Conservation (phyloP, 2,888 invertebrate genomes). For the Ochropleura leucogaster region DNA sequence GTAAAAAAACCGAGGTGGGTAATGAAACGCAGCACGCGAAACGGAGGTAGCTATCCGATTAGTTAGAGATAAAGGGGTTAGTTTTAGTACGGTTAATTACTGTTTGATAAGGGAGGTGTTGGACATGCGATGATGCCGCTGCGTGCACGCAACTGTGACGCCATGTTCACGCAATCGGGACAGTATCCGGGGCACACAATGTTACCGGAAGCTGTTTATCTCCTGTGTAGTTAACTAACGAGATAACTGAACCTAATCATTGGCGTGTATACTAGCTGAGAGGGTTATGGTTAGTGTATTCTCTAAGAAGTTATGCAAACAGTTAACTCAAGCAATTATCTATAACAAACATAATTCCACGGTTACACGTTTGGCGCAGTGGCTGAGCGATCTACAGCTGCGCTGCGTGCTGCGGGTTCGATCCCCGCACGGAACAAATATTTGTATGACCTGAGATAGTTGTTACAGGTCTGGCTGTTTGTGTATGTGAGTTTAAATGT, state of each 20-base stretch:
- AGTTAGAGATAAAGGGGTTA: slow-evolving; percentile 60
- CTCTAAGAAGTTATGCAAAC: slow-evolving; percentile 23
- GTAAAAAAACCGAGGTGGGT: slow-evolving; percentile 30
- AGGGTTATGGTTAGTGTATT: slow-evolving; percentile 22
- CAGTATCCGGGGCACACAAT: slow-evolving; percentile 65
- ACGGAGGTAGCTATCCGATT: slow-evolving; percentile 50
- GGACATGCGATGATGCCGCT: slow-evolving; percentile 47
- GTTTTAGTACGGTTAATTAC: slow-evolving; percentile 64
- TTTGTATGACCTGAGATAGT: too few relatives aligned
- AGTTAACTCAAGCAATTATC: slow-evolving; percentile 25
- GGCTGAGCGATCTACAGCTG: too few relatives aligned
- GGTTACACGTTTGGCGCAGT: too few relatives aligned
- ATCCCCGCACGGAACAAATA: too few relatives aligned
- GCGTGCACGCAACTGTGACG: slow-evolving; percentile 65
- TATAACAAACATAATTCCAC: slow-evolving; percentile 20
- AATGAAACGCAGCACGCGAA: slow-evolving; percentile 72
- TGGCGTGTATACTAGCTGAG: slow-evolving; percentile 15
- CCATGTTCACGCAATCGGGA: slow-evolving; percentile 49
- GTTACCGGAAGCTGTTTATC: slow-evolving; percentile 62
- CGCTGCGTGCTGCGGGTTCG: too few relatives aligned
- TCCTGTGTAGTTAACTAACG: slow-evolving; percentile 45
- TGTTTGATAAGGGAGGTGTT: slow-evolving; percentile 53
- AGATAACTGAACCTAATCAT: slow-evolving; percentile 45
- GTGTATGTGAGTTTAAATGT: too few relatives aligned
- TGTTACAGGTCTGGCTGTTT: too few relatives aligned